Base-by-base conservation (phyloP, 2,113 vertebrate genomes). In the Rhea americana region DNA sequence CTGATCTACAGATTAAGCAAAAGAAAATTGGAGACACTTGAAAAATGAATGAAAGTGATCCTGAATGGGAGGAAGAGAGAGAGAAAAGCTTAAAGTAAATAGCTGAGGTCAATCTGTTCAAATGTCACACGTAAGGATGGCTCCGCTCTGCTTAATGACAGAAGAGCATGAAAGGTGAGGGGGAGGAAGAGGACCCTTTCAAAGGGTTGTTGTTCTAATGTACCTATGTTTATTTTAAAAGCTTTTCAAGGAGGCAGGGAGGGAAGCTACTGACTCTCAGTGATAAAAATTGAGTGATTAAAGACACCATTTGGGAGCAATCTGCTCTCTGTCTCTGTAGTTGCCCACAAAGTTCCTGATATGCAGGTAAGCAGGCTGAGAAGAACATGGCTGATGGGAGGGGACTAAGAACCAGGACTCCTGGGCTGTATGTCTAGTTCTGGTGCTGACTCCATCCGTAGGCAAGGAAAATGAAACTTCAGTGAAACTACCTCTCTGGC, bases 221-320 rank as follows among this genome's bases (percentile, higher is more conserved):
- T 92, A 96, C 93, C 93, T 95, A 77, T 95, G 94, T 96, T 96
- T 96, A 96, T 91, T 96, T 95, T 93, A 96, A 96, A 96, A 96
- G 93, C 94, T 95, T 96, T 96, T 86, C 96, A 91, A 90, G 85
- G 85, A 90, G 79, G 77, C 35, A 86, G 80, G 93, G 91, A 95
- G 95, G 85, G 87, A 96, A 93, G 91, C 93, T 96, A 96, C 94
- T 94, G 85, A 88, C 96, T 94, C 92, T 68, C 61, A 45, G 73
- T 3, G 91, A 95, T 96, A 95, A 93, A 95, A 93, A 82, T 82
- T 83, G 87, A 91, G 66, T 96, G 95, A 96, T 95, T 94, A 85
- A 96, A 93, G 73, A 93, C 58, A 72, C 68, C 65, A 86, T 96
- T 90, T 93, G 73, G 56, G 76, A 66, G 93, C 76, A 96, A 93